Evolutionary conservation across 1,140 invertebrate species (phyloP).

Genomic region (Euschistus heros): DNA sequence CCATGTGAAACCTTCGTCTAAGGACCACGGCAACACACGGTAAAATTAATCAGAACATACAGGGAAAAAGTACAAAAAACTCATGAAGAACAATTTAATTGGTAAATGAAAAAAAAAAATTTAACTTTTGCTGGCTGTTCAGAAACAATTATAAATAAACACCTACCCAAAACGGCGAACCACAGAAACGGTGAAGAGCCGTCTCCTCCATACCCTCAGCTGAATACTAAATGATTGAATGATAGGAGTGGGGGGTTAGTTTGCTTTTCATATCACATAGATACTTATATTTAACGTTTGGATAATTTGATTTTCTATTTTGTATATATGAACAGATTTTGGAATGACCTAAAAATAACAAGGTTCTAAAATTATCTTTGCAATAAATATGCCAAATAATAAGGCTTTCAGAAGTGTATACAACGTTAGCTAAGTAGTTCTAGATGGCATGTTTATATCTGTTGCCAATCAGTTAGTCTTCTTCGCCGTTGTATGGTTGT

Average conservation of each 20-base stretch:
- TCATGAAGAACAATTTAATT: not conserved
- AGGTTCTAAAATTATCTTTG: too few species aligned
- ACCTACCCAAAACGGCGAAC: constrained; percentile 8
- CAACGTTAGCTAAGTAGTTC: too few species aligned
- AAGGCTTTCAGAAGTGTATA: too few species aligned
- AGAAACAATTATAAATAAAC: not conserved
- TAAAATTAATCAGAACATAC: not conserved
- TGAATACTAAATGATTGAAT: not conserved
- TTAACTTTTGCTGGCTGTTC: not conserved
- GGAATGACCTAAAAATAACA: too few species aligned
- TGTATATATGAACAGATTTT: too few species aligned
- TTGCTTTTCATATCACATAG: too few species aligned
- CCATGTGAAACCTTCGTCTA: constrained; percentile 1
- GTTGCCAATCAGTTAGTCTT: not conserved
- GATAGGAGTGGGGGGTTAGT: too few species aligned
- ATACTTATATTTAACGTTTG: too few species aligned
- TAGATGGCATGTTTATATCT: too few species aligned
- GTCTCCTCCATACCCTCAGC: constrained; percentile 3
- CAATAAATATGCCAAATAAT: too few species aligned
- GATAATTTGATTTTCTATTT: too few species aligned
- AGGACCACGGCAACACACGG: not conserved
- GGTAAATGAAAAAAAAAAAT: not conserved
- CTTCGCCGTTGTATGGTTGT: not conserved
- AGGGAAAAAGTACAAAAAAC: not conserved
- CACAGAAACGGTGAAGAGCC: not conserved